Base-by-base conservation (phyloP, 2,797 vertebrate species). In the Alauda arvensis region DNA sequence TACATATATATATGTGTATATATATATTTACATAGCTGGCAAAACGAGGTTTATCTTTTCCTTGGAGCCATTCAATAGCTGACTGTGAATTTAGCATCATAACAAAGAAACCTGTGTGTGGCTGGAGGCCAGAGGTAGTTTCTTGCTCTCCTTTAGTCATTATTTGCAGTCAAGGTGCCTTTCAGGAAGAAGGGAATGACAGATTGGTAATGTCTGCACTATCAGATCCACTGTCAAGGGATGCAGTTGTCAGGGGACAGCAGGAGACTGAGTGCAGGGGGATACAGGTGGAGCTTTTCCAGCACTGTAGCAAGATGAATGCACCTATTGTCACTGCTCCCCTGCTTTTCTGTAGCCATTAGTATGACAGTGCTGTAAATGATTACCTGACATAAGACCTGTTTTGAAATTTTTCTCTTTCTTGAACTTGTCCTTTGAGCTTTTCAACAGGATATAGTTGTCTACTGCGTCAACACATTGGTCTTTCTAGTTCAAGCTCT, bases 91-190 rank as follows among this genome's bases (percentile, higher is more conserved):
- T 87, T 52, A 71, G 37, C 48, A 65, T 49, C 12, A 2, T 72
- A 93, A 88, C 87, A 92, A 91, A 92, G 84, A 84, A 86, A 56
- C 4, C 18, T 74, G 12, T 53, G 19, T 16, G 34, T 68, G 63
- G 53, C 72, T 89, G 74, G 63, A 61, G 62, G 71, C 56, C 80
- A 59, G 63, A 77, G 12, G 72, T 70, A 85, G 78, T 75, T 94
- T 49, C 89, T 95, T 93, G 77, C 65, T 93, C 61, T 94, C 77
- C 62, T 93, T 93, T 55, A 87, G 87, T 92, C 82, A 83, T 96
- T 96, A 94, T 88, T 77, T 43, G 66, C 71, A 94, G 93, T 90
- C 96, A 98, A 97, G 97, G 97, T 98, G 97, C 96, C 97, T 97
- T 98, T 98, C 94, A 96, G 95, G 83, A 77, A 82, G 92, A 95